These are phyloP conservation scores for Apeltes quadracus DNA, from an alignment of 2,113 vertebrate species.

Conservation along the genomic window DNA sequence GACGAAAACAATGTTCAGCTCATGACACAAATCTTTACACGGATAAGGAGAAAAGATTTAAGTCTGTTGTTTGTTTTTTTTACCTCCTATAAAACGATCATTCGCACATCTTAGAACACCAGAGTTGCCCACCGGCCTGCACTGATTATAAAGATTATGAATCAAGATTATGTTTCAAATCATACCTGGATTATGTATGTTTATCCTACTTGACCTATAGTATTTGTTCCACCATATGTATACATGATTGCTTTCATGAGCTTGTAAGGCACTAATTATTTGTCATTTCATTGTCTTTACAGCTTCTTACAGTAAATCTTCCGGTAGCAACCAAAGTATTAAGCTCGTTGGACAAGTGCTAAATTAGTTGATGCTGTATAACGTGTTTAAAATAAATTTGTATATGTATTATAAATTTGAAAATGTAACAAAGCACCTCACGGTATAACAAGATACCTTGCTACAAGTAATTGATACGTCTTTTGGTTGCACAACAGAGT, in stretches of 20 bases:
- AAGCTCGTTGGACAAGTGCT: conserved; percentile 13
- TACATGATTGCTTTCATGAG: conserved; percentile 36
- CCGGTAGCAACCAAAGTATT: not conserved
- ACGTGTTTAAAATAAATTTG: no score
- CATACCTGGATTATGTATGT: conserved; percentile 54
- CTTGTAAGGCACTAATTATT: not conserved
- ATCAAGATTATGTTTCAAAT: conserved; percentile 46
- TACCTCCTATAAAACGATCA: not conserved
- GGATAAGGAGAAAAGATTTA: conserved; percentile 34
- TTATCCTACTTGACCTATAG: conserved; percentile 27
- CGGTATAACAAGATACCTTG: not conserved
- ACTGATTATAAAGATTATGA: conserved; percentile 28
- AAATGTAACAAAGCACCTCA: not conserved
- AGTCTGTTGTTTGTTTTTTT: conserved; percentile 31
- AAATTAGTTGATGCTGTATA: not conserved
- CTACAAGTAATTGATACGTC: no score
- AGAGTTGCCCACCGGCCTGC: not conserved
- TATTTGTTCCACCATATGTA: not conserved
- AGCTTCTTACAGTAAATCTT: conserved; percentile 13
- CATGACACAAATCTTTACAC: conserved; percentile 20
- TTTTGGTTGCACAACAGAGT: no score
- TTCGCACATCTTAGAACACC: not conserved
- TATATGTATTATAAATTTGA: no score
- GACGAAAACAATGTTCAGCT: conserved; percentile 20
- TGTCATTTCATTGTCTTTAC: not conserved